Evolutionary conservation across 2,113 vertebrate species (phyloP).

Genomic region (Pedionomus torquatus): DNA sequence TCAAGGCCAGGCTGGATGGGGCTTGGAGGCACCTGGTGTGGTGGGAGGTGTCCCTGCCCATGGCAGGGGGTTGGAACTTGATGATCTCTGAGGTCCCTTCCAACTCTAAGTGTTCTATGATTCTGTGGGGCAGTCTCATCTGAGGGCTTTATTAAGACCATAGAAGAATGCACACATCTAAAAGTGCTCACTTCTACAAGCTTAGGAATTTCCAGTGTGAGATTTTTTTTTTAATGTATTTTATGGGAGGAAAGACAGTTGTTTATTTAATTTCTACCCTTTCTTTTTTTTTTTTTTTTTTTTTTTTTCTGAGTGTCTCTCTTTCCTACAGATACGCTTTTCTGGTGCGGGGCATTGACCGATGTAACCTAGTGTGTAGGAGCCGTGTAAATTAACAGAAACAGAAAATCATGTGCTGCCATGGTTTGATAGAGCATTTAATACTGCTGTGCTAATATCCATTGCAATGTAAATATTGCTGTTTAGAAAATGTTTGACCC

Average conservation of each 20-base stretch:
- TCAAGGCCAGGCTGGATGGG: no score
- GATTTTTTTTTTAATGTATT: neutral
- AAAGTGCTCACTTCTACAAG: neutral
- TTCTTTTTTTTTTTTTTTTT: neutral
- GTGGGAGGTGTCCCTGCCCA: no score
- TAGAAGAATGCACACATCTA: rapidly evolving
- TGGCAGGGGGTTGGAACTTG: no score
- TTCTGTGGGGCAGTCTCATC: neutral
- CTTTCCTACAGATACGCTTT: neutral
- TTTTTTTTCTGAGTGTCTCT: neutral
- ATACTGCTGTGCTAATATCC: neutral
- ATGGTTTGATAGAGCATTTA: neutral
- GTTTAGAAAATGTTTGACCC: slow-evolving; percentile 35
- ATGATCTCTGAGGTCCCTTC: no score
- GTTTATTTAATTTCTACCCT: neutral
- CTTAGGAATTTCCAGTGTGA: neutral
- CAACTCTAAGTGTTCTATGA: no score
- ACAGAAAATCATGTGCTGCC: neutral
- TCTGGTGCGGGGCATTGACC: neutral
- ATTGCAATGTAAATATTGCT: slow-evolving; percentile 37
- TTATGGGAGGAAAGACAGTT: neutral
- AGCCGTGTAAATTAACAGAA: neutral
- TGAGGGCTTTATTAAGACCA: neutral
- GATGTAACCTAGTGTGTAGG: neutral
- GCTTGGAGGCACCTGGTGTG: no score